phyloP scores from a whole-genome alignment of 2,888 invertebrate species.

The Bellardia bayeri region DNA sequence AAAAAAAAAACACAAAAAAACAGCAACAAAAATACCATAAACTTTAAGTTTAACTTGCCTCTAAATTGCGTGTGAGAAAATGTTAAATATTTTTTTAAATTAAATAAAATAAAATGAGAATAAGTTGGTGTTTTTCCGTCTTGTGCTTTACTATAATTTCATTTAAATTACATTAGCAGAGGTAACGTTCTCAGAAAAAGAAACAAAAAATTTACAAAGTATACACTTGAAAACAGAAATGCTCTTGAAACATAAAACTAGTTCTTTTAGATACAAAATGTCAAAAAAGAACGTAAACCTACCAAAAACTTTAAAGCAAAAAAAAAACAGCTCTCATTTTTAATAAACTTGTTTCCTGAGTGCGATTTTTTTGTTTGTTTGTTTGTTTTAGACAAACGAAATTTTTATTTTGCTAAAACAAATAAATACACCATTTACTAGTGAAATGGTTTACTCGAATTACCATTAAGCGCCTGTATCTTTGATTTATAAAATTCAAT shows the following conservation, averaged over 20 bases:
- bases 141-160: conserved; percentile 71
- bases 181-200: conserved; percentile 56
- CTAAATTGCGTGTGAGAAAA: conserved; percentile 72
- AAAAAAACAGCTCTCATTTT: conserved; percentile 28
- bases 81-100: conserved; percentile 61
- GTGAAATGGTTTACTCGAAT: neutral
- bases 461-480: no score
- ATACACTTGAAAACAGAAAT: conserved; percentile 45
- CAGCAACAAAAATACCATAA: neutral
- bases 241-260: conserved; percentile 58
- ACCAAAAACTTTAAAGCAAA: conserved; percentile 11
- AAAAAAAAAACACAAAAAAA: neutral
- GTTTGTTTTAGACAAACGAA: conserved; percentile 18
- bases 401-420: conserved; percentile 8
- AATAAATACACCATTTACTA: conserved; percentile 21
- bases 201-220: conserved; percentile 55
- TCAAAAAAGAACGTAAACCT: neutral
- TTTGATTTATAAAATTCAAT: no score
- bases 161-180: conserved; percentile 72
- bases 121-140: conserved; percentile 56
- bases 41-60: conserved; percentile 22
- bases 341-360: conserved; percentile 59
- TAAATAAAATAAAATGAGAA: conserved; percentile 49
- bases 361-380: conserved; percentile 27
- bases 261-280: conserved; percentile 23